Base-by-base conservation (phyloP, 2,888 invertebrate genomes). In the Marronus borbonicus region DNA sequence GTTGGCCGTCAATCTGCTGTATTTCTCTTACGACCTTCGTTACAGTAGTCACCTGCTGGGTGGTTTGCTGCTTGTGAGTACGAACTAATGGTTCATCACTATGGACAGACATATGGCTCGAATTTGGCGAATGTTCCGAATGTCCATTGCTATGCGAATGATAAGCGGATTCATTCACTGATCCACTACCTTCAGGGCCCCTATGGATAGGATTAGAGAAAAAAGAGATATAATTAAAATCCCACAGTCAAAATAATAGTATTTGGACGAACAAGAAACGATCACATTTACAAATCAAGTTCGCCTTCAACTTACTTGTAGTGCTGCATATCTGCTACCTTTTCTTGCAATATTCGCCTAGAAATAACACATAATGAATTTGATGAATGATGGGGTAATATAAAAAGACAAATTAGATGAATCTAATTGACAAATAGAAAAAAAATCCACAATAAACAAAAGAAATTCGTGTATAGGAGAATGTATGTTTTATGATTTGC, bases 1-100 rank as follows among this genome's bases (percentile, higher is more conserved):
- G 88, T 82, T 89, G 90, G 55, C 86, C 90, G 87, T 91, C 91
- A 83, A 91, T 88, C 82, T 91, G 91, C 81, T 89, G 90, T 69
- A 92, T 92, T 86, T 93, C 93, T 80, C 92, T 90, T 64, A 93
- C 92, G 66, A 93, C 92, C 88, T 93, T 93, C 77, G 93, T 93
- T 80, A 93, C 92, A 49, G 93, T 93, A 78, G 93, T 93, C 85
- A 93, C 93, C 91, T 93, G 89, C 86, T 93, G 93, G 68, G 92
- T 92, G 77, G 92, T 92, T 85, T 93, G 93, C 86, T 93, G 92
- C 85, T 93, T 93, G 85, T 92, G 92, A 79, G 92, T 91, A 80
- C 93, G 90, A 83, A 93, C 91, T 87, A 90, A 86, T 77, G 90
- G 90, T 81, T 90, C 90, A 80, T 90, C 90, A 84, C 90, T 90